Percentiles rank a stretch among this genome's conserved stretches.
Evolutionary conservation across 1,140 invertebrate genomes (phyloP).

Genomic region (Pogonomyrmex californicus): DNA sequence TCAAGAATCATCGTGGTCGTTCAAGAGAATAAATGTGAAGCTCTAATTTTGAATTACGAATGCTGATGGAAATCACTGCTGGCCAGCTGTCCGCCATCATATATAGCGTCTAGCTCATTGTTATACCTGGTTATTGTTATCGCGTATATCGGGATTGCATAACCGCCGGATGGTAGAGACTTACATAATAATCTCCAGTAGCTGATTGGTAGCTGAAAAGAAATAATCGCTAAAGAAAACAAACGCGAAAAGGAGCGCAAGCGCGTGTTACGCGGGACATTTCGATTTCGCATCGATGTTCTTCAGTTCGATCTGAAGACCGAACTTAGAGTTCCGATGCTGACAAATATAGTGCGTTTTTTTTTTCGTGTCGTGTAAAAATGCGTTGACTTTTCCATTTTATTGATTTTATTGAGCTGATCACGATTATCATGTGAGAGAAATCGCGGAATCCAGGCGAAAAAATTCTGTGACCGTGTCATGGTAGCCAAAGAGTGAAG

Average conservation of each 20-base stretch:
- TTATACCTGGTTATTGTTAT: constrained; percentile 48
- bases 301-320: not conserved
- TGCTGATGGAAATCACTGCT: not conserved
- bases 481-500: not conserved
- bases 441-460: not conserved
- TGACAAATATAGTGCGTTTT: not conserved
- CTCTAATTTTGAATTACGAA: not conserved
- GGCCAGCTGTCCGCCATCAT: not conserved
- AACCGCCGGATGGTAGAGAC: constrained; percentile 35
- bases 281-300: not conserved
- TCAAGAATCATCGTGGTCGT: constrained; percentile 2
- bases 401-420: not conserved
- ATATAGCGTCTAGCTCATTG: constrained; percentile 22
- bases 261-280: not conserved
- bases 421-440: not conserved
- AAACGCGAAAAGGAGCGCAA: not conserved
- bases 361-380: not conserved
- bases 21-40: constrained; percentile 21
- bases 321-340: not conserved
- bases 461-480: not conserved
- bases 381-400: not conserved
- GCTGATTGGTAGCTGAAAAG: not conserved
- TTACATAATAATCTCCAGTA: constrained; percentile 38
- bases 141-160: constrained; percentile 43
- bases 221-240: not conserved